phyloP scores from a whole-genome alignment of 2,797 vertebrate species.

The Enteromius unitaeniatus region DNA sequence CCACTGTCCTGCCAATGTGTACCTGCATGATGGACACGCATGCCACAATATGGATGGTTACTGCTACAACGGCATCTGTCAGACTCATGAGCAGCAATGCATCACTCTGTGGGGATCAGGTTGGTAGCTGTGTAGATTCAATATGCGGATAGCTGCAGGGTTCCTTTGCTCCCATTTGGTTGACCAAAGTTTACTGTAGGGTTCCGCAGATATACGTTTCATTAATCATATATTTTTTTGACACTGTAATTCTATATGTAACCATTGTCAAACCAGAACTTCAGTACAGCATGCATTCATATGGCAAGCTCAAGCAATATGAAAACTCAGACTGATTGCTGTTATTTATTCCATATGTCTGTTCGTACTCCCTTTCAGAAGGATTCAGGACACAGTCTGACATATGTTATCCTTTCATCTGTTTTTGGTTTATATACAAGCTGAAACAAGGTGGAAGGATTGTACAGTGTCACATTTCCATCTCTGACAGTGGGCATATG shows the following conservation, averaged over 20 bases:
- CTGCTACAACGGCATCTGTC: conserved; percentile 98
- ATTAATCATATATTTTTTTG: conserved; percentile 33
- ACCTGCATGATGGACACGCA: conserved; percentile 92
- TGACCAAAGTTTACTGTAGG: neutral
- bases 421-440: conserved; percentile 46
- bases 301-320: conserved; percentile 3
- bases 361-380: conserved; percentile 25
- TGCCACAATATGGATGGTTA: conserved; percentile 89
- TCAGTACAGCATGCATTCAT: conserved; percentile 18
- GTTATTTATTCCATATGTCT: conserved; percentile 51
- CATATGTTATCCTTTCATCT: conserved; percentile 37
- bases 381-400: conserved; percentile 40
- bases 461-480: conserved; percentile 23
- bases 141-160: neutral
- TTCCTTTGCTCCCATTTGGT: neutral
- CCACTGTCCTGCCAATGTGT: conserved; percentile 95
- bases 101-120: conserved; percentile 96
- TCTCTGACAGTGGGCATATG: conserved; percentile 7
- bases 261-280: neutral
- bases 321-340: conserved; percentile 38
- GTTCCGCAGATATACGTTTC: neutral
- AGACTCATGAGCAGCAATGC: conserved; percentile 97
- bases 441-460: conserved; percentile 38
- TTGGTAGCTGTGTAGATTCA: conserved; percentile 62
- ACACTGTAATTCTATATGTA: conserved; percentile 19